Evolutionary conservation across 2,888 invertebrate species (phyloP).

Genomic region (Mythimna vitellina): DNA sequence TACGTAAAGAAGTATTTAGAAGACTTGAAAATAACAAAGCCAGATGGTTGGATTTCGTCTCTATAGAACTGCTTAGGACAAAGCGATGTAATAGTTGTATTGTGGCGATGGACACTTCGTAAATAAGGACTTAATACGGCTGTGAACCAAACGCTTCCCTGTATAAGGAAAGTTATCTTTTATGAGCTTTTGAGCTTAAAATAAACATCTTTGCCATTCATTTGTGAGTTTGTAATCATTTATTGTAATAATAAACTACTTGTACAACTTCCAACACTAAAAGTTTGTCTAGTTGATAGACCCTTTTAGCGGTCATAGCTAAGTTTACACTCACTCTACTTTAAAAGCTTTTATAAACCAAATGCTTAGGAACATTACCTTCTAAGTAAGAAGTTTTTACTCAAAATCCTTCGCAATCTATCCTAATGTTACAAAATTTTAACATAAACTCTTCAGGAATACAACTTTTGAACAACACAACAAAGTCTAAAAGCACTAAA

Average conservation of each 20-base stretch:
- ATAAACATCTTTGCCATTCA: neutral
- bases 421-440: neutral
- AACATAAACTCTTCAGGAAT: slow-evolving; percentile 17
- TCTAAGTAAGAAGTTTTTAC: neutral
- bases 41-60: neutral
- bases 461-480: slow-evolving; percentile 35
- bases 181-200: slow-evolving; percentile 14
- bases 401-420: neutral
- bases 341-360: slow-evolving; percentile 20
- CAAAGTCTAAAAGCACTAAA: slow-evolving; percentile 49
- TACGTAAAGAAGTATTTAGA: neutral
- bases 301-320: neutral
- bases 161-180: neutral
- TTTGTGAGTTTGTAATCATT: neutral
- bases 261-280: neutral
- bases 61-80: slow-evolving; percentile 6
- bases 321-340: slow-evolving; percentile 10
- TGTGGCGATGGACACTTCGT: neutral
- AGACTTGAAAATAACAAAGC: neutral
- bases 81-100: neutral
- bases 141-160: slow-evolving; percentile 5
- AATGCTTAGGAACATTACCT: neutral
- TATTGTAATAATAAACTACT: neutral
- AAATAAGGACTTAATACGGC: neutral
- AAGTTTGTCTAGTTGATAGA: slow-evolving; percentile 9